Evolutionary conservation across 2,113 vertebrate genomes (phyloP).

Genomic region (Bombycilla garrulus): DNA sequence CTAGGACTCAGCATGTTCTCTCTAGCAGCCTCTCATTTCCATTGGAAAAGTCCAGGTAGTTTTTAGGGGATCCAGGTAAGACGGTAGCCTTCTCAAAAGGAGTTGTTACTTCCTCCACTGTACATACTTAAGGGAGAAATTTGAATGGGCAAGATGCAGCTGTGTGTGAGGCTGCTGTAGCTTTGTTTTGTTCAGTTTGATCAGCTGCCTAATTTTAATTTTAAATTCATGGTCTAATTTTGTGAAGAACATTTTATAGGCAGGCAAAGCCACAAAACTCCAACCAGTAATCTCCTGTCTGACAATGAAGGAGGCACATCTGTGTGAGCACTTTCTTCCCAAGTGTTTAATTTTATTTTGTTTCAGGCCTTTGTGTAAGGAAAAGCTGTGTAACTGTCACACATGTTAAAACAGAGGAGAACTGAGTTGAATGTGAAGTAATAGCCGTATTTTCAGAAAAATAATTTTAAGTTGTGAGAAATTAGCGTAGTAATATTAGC

Average conservation of each 20-base stretch:
- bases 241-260: neutral
- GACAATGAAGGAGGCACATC: neutral
- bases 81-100: neutral
- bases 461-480: neutral
- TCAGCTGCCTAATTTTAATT: neutral
- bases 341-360: neutral
- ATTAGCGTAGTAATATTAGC: neutral
- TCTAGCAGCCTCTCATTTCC: neutral
- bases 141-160: neutral
- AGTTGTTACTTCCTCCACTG: neutral
- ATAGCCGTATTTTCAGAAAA: neutral
- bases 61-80: neutral
- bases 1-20: neutral
- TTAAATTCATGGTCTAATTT: neutral
- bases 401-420: neutral
- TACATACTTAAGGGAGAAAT: neutral
- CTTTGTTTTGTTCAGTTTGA: neutral
- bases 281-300: neutral
- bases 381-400: neutral
- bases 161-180: rapidly evolving
- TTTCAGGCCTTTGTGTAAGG: neutral
- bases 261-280: neutral
- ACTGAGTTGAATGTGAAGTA: neutral
- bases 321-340: neutral
- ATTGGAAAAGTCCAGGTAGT: neutral